Conservation (phyloP, 2,113 vertebrate species). For the Eretmochelys imbricata region DNA sequence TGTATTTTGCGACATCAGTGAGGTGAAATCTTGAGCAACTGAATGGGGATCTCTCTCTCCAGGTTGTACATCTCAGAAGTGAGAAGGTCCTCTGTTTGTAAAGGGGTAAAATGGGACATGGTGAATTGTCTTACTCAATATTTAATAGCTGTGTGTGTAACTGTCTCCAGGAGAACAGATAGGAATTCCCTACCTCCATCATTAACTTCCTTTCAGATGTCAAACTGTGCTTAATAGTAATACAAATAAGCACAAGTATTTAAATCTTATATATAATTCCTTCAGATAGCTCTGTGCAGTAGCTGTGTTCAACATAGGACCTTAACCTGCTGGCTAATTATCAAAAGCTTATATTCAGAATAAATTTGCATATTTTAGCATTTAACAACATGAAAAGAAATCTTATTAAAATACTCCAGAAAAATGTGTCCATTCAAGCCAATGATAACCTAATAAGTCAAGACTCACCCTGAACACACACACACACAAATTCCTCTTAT, state of each 20-base stretch:
- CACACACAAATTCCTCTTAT: background rate
- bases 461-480: conserved; percentile 14
- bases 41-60: conserved; percentile 48
- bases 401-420: background rate
- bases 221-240: background rate
- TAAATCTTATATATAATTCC: background rate
- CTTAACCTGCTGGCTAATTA: background rate
- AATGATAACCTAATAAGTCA: conserved; percentile 10
- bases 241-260: background rate
- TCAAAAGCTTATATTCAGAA: background rate
- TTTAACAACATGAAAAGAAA: background rate
- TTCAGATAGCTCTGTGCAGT: background rate
- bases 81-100: conserved; percentile 8
- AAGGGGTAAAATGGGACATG: background rate
- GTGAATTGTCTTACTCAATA: background rate
- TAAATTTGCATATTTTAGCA: background rate
- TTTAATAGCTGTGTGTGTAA: background rate
- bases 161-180: conserved; percentile 12
- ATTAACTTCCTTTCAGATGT: background rate
- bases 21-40: conserved; percentile 13
- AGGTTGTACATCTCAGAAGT: conserved; percentile 29
- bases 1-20: conserved; percentile 41
- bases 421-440: conserved; percentile 8
- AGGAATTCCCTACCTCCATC: background rate
- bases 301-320: background rate